Evolutionary conservation across 2,113 vertebrate species (phyloP).

Genomic region (Tylochromis polylepis): DNA sequence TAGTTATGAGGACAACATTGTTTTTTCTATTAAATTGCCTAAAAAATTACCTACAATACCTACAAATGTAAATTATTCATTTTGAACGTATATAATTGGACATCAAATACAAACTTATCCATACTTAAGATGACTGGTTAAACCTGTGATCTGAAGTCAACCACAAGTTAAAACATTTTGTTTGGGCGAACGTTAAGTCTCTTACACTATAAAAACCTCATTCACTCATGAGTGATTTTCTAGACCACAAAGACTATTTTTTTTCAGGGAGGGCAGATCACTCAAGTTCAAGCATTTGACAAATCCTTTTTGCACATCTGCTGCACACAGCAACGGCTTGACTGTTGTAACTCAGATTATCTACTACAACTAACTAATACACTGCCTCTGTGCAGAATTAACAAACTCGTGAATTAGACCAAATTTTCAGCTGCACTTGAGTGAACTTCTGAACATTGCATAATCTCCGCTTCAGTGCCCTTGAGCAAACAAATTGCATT

Average conservation of each 20-base stretch:
- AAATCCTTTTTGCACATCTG: background rate
- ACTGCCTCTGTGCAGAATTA: background rate
- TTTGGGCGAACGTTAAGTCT: background rate
- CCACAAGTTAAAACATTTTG: background rate
- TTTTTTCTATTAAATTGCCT: background rate
- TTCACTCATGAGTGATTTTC: background rate
- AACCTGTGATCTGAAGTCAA: background rate
- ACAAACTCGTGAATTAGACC: background rate
- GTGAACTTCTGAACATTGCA: background rate
- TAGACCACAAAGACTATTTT: background rate
- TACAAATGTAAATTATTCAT: background rate
- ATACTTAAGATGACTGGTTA: background rate
- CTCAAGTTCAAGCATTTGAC: background rate
- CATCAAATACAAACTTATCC: background rate
- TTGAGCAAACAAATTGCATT: background rate
- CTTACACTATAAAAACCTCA: background rate
- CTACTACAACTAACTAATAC: background rate
- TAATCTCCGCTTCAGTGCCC: background rate
- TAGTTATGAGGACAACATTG: background rate
- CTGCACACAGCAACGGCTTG: background rate
- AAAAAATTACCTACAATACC: background rate
- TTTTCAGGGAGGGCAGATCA: background rate
- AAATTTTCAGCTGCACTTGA: background rate
- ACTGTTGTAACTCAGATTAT: background rate
- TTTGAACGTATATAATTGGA: too few relatives aligned